Evolutionary conservation across 64 coral and sea anemone species (phyloP).

Genomic region (Montipora sp.): DNA sequence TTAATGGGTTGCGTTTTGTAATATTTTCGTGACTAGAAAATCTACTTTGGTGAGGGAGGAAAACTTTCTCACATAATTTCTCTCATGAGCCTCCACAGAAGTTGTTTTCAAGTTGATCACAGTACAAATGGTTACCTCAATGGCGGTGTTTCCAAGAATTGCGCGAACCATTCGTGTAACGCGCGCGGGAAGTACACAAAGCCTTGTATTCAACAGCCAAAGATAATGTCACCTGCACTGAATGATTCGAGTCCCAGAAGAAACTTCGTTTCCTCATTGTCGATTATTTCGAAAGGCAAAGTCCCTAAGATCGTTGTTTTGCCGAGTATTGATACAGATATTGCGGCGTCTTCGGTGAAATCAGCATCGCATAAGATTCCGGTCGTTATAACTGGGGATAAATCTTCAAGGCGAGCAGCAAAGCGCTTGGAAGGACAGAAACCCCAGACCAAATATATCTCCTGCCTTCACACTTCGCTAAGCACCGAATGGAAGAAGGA

Average conservation of each 20-base stretch:
- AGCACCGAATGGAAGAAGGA: conserved; percentile 49
- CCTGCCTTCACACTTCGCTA: conserved; percentile 44
- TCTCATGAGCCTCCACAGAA: conserved; percentile 16
- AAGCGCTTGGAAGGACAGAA: neutral
- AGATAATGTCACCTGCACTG: conserved; percentile 32
- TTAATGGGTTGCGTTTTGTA: neutral
- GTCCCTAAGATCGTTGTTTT: conserved; percentile 37
- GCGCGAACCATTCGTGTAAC: neutral
- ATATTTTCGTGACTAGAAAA: neutral
- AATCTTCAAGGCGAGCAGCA: neutral
- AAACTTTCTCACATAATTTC: neutral
- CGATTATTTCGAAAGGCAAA: conserved; percentile 26
- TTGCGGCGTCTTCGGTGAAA: conserved; percentile 9
- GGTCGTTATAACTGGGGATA: neutral
- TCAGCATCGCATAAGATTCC: neutral
- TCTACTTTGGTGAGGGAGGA: neutral
- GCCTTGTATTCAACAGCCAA: conserved; percentile 8
- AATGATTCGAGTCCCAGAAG: neutral
- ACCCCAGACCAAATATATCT: neutral
- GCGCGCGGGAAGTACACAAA: conserved; percentile 16
- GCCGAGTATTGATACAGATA: conserved; percentile 42
- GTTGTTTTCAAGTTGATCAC: neutral
- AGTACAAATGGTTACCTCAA: neutral
- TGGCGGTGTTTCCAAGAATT: neutral
- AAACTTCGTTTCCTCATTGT: conserved; percentile 25